phyloP scores from a whole-genome alignment of 1,140 invertebrate genomes.

The Hyphantria cunea region DNA sequence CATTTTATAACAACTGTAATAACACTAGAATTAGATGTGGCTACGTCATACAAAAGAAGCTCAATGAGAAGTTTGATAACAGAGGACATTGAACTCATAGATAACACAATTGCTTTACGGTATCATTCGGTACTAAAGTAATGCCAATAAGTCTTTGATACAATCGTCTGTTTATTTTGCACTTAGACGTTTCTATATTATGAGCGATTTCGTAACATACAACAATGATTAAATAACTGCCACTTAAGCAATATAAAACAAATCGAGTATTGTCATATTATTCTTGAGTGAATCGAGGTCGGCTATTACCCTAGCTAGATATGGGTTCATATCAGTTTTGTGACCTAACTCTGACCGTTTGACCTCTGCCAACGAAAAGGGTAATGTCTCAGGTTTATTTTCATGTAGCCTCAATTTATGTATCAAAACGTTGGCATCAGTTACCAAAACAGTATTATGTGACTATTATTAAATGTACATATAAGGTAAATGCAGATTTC shows the following conservation, averaged over 20 bases:
- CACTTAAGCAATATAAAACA: not conserved
- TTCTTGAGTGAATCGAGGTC: no score
- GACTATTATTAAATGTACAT: no score
- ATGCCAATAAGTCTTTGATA: constrained; percentile 20
- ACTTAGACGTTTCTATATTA: constrained; percentile 17
- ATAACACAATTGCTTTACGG: constrained; percentile 33
- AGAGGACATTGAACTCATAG: constrained; percentile 56
- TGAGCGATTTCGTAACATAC: constrained; percentile 17
- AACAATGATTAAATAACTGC: not conserved
- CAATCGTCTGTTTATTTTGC: constrained; percentile 8
- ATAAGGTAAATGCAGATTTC: no score
- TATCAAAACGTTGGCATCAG: no score
- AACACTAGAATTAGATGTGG: constrained; percentile 30
- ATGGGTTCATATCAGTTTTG: no score
- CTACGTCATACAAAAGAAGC: constrained; percentile 39
- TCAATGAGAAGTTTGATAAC: constrained; percentile 61
- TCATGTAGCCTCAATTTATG: no score
- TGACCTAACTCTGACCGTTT: no score
- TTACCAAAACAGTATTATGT: no score
- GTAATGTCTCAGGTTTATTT: no score
- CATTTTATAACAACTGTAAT: not conserved
- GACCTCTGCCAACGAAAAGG: no score
- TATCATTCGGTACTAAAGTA: constrained; percentile 16
- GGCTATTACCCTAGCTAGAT: no score
- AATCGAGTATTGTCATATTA: no score